Evolutionary conservation across 2,113 vertebrate species (phyloP).

Genomic region (Dasypus novemcinctus): DNA sequence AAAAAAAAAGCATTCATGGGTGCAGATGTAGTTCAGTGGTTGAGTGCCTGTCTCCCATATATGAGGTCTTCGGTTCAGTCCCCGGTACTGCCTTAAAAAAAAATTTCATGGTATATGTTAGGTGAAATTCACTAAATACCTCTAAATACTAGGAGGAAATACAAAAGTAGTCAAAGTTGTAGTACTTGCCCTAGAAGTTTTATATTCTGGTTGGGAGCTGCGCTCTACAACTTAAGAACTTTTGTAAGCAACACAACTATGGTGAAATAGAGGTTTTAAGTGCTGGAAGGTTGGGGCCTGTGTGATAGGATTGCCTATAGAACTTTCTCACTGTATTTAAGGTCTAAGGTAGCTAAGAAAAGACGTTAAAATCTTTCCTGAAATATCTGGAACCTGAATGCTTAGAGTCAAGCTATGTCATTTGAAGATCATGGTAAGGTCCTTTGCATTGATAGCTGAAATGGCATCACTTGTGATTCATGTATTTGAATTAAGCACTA

Average conservation of each 20-base stretch:
- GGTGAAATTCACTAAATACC: neutral
- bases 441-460: neutral
- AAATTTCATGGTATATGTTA: neutral
- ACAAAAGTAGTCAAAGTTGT: conserved; percentile 30
- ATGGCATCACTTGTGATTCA: neutral
- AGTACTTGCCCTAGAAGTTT: conserved; percentile 5
- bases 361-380: conserved; percentile 40
- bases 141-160: conserved; percentile 19
- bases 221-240: neutral
- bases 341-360: neutral
- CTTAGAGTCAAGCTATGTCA: neutral
- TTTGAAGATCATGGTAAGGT: neutral
- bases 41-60: too few relatives aligned
- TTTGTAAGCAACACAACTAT: conserved; percentile 18
- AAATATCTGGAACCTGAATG: neutral
- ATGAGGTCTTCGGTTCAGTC: too few relatives aligned
- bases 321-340: conserved; percentile 28
- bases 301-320: neutral
- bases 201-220: neutral
- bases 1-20: too few relatives aligned
- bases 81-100: too few relatives aligned
- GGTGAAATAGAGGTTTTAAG: neutral
- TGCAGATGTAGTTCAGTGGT: too few relatives aligned
- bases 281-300: neutral
- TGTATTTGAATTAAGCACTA: neutral